Percentiles rank a stretch among this genome's conserved stretches.
These are phyloP conservation scores for Aurelia aurita complex sp. Pacific DNA, from an alignment of 30 jellyfish, hydroid and myxozoan genomes.

Conservation along the genomic window DNA sequence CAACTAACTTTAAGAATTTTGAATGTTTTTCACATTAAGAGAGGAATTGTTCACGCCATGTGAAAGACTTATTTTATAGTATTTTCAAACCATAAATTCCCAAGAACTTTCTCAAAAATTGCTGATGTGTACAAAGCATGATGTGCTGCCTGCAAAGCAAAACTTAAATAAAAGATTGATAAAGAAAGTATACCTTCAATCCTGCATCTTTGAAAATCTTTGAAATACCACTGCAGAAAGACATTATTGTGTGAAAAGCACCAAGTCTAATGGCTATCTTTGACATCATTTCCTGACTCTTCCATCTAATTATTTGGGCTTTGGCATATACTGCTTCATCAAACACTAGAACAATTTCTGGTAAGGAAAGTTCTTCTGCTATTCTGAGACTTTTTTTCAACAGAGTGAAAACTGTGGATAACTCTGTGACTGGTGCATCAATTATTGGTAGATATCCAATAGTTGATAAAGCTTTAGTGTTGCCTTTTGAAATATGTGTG, in stretches of 20 bases:
- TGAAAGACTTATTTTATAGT: too few relatives aligned
- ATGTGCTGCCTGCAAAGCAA: constrained; percentile 11
- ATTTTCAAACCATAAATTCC: too few relatives aligned
- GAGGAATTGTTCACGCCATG: too few relatives aligned
- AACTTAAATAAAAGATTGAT: not conserved
- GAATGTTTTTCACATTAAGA: too few relatives aligned
- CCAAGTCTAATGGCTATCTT: constrained; percentile 67
- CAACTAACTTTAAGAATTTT: too few relatives aligned
- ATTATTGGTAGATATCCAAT: constrained; percentile 74
- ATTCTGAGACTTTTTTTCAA: constrained; percentile 28
- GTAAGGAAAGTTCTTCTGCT: constrained; percentile 47
- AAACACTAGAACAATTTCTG: constrained; percentile 43
- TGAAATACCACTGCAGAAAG: constrained; percentile 75
- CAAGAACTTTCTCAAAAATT: too few relatives aligned
- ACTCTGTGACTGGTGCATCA: constrained; percentile 55
- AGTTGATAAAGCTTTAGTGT: constrained; percentile 14
- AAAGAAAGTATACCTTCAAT: constrained; percentile 24
- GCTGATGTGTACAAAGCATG: too few relatives aligned
- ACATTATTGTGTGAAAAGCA: constrained; percentile 79
- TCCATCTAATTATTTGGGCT: constrained; percentile 72
- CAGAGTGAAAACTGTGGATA: constrained; percentile 40
- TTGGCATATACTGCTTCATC: constrained; percentile 79
- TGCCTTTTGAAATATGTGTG: constrained; percentile 21
- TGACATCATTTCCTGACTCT: constrained; percentile 20
- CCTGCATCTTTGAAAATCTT: constrained; percentile 72